Evolutionary conservation across 2,797 vertebrate genomes (phyloP), one percentile per base, ranked within the genome.

Genomic region (Malurus leucopterus): DNA sequence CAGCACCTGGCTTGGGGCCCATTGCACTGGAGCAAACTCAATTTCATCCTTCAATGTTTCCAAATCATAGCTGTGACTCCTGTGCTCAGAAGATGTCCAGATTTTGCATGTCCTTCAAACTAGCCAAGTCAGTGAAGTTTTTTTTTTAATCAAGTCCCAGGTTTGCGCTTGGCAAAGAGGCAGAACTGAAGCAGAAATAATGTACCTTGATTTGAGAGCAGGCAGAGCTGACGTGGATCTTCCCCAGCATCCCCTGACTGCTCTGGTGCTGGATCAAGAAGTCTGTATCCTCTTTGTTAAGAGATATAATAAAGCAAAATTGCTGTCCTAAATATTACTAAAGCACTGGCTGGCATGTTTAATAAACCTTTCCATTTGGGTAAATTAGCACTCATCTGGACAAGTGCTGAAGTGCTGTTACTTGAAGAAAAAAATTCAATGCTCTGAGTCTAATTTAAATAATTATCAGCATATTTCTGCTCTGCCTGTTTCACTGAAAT

Each of bases 281-380:
- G 73, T 61, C 67, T 54, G 19, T 67, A 80, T 88, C 90, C 77
- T 82, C 91, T 92, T 93, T 95, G 93, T 88, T 94, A 95, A 95
- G 93, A 95, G 92, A 93, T 90, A 93, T 92, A 96, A 96, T 96
- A 93, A 94, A 93, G 89, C 80, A 93, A 96, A 95, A 96, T 95
- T 95, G 92, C 91, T 91, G 94, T 94, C 95, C 95, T 95, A 95
- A 95, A 96, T 96, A 96, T 96, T 96, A 93, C 91, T 96, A 93
- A 96, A 95, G 88, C 93, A 92, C 88, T 94, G 77, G 81, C 92
- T 96, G 94, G 89, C 93, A 95, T 96, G 95, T 96, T 96, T 96
- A 96, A 96, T 95, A 96, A 96, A 96, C 92, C 95, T 94, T 96
- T 96, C 95, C 93, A 96, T 96, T 95, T 95, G 93, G 96, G 91